A percentile compares a stretch with the other conserved stretches of the same genome.
Conservation (phyloP, 1,140 invertebrate species). For the Drosophila pseudoobscura region DNA sequence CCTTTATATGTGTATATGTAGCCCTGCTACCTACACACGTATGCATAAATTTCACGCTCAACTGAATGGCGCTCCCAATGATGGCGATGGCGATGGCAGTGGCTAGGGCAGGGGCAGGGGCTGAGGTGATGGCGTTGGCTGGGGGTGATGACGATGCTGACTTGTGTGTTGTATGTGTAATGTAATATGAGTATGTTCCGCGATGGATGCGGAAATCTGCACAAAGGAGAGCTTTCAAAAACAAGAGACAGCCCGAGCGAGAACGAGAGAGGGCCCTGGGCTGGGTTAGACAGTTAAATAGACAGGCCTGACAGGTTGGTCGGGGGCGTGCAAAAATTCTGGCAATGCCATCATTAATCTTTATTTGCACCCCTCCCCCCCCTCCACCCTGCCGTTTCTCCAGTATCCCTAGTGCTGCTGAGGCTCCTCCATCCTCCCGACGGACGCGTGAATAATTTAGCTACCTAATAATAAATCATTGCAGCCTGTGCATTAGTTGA, state of each 20-base stretch:
- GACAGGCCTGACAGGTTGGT: conserved; percentile 67
- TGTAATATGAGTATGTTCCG: conserved; percentile 47
- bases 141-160: conserved; percentile 32
- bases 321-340: conserved; percentile 73
- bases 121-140: conserved; percentile 8
- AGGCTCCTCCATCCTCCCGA: conserved; percentile 15
- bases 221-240: conserved; percentile 56
- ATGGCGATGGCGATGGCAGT: neutral
- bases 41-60: conserved; percentile 76
- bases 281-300: conserved; percentile 73
- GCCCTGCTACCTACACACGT: conserved; percentile 23
- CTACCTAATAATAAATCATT: conserved; percentile 81
- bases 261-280: neutral
- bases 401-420: neutral
- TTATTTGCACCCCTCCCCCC: conserved; percentile 56
- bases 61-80: conserved; percentile 59
- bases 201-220: conserved; percentile 71
- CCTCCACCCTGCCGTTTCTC: neutral
- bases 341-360: conserved; percentile 76
- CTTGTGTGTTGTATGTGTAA: conserved; percentile 15
- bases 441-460: conserved; percentile 78
- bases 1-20: conserved; percentile 5
- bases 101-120: conserved; percentile 13
- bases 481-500: conserved; percentile 65
- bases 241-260: conserved; percentile 21